A percentile compares a stretch with the other conserved stretches of the same genome.
phyloP scores from a whole-genome alignment of 1,140 invertebrate genomes.

The Drosophila erecta region DNA sequence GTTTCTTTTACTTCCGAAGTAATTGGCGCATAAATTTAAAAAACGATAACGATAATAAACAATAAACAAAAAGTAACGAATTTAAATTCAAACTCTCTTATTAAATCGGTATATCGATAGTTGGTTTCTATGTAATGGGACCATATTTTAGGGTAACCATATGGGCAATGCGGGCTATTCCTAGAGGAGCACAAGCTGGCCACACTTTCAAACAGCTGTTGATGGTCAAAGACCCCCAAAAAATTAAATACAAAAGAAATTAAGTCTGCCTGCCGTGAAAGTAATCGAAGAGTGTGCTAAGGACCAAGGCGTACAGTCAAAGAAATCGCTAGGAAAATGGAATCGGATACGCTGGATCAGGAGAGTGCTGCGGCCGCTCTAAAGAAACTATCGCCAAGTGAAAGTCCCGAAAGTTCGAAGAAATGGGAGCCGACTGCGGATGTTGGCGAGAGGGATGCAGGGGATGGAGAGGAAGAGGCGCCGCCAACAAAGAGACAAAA shows the following conservation, averaged over 20 bases:
- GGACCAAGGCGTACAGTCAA: not conserved
- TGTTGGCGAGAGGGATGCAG: conserved; percentile 10
- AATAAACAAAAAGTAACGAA: no score
- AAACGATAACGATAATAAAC: no score
- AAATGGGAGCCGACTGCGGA: conserved; percentile 1
- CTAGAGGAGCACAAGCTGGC: not conserved
- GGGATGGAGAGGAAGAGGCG: conserved; percentile 31
- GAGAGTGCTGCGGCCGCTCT: conserved; percentile 49
- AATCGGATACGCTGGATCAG: conserved; percentile 72
- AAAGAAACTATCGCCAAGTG: conserved; percentile 55
- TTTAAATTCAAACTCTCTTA: no score
- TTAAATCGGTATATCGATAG: no score
- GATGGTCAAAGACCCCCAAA: conserved; percentile 17
- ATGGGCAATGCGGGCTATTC: no score
- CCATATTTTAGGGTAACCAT: no score
- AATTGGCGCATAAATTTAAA: no score
- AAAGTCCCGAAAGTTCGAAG: conserved; percentile 54
- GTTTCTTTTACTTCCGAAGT: no score
- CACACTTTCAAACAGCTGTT: conserved; percentile 13
- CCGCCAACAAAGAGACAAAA: conserved; percentile 68
- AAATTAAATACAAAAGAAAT: conserved; percentile 26
- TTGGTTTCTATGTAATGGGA: no score
- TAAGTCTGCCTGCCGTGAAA: conserved; percentile 12
- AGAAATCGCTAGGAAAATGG: conserved; percentile 46
- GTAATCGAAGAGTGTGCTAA: conserved; percentile 6